phyloP scores from a whole-genome alignment of 92 coral and sea anemone species.

The Scolanthus callimorphus region DNA sequence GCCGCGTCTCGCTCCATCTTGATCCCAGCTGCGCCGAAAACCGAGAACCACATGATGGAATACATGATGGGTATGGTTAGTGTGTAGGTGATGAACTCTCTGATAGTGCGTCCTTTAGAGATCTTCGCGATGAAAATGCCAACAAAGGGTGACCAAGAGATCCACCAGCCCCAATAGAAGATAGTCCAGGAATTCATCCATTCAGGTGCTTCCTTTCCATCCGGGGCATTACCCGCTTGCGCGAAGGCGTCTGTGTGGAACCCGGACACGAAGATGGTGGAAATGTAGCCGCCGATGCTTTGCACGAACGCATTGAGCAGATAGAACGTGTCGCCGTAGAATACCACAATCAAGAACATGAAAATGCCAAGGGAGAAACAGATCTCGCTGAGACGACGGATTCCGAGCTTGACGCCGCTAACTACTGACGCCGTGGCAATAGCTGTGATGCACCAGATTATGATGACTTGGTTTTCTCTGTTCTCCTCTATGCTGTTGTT shows the following conservation, averaged over 20 bases:
- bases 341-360: conserved; percentile 69
- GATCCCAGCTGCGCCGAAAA: conserved; percentile 78
- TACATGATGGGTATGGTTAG: conserved; percentile 80
- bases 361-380: conserved; percentile 80
- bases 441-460: conserved; percentile 87
- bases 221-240: conserved; percentile 45
- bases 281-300: conserved; percentile 57
- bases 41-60: conserved; percentile 82
- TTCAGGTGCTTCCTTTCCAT: conserved; percentile 50
- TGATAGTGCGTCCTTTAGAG: conserved; percentile 78
- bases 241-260: conserved; percentile 1
- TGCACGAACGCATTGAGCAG: conserved; percentile 50
- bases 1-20: conserved; percentile 75
- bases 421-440: conserved; percentile 82
- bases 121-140: conserved; percentile 94
- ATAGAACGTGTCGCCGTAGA: conserved; percentile 85
- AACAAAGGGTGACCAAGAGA: conserved; percentile 93
- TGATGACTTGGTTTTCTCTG: conserved; percentile 58
- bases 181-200: conserved; percentile 94
- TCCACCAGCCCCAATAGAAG: conserved; percentile 99
- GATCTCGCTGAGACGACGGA: conserved; percentile 83
- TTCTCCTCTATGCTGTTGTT: conserved; percentile 44
- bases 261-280: conserved; percentile 68
- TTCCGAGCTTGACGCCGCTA: conserved; percentile 78
- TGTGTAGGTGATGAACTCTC: conserved; percentile 67